A percentile compares a stretch with the other conserved stretches of the same genome.
These are phyloP conservation scores for Sebastes ruberrimus DNA, from an alignment of 2,797 vertebrate genomes.

Conservation along the genomic window DNA sequence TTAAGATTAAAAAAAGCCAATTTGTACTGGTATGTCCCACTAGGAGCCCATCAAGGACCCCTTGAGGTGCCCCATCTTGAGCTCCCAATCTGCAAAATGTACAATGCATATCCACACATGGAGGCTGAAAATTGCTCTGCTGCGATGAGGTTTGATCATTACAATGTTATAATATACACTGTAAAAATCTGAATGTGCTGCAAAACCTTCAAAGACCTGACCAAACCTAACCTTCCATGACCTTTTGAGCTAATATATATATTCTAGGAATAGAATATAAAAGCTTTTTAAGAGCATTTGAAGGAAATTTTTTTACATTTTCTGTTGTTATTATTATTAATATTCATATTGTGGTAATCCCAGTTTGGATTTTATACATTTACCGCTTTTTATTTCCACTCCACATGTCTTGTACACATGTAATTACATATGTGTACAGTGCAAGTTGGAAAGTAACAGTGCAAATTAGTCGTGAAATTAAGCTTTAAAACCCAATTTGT, in stretches of 20 bases:
- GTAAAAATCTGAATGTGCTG: not conserved
- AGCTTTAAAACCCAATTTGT: not conserved
- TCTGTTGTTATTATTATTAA: not conserved
- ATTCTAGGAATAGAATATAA: too few species aligned
- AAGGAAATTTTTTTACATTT: not conserved
- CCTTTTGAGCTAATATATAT: not conserved
- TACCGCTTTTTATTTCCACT: not conserved
- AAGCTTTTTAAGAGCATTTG: not conserved
- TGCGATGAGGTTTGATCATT: not conserved
- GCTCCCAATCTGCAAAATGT: too few species aligned
- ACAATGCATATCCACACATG: too few species aligned
- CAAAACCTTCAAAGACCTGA: not conserved
- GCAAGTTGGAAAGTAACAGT: not conserved
- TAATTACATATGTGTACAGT: not conserved
- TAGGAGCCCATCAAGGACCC: slow-evolving; percentile 1
- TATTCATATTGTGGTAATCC: not conserved
- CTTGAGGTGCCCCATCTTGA: not conserved
- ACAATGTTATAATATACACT: not conserved
- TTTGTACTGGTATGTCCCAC: not conserved
- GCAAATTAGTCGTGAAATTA: not conserved
- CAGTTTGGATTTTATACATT: not conserved
- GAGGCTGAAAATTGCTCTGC: not conserved
- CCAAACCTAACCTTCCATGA: not conserved
- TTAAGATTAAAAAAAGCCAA: not conserved
- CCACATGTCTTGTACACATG: too few species aligned